A percentile compares a stretch with the other conserved stretches of the same genome.
These are phyloP conservation scores for Corythaixoides concolor DNA, from an alignment of 2,113 vertebrate species.

Conservation along the genomic window DNA sequence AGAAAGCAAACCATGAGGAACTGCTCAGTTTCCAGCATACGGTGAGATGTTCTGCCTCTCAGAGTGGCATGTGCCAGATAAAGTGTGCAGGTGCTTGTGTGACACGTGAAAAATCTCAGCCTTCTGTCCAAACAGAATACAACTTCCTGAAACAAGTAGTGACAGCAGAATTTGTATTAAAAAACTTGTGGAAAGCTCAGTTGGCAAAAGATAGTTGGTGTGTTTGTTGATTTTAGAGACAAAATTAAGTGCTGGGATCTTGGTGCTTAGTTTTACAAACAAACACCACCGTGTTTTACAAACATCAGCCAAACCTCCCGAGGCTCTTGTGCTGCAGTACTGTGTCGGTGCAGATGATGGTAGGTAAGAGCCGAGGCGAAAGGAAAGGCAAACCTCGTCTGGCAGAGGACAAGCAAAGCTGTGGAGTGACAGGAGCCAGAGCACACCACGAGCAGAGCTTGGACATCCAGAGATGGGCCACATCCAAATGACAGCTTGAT, in stretches of 20 bases:
- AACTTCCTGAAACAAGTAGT: background rate
- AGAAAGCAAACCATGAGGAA: background rate
- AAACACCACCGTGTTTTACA: background rate
- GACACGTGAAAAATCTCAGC: background rate
- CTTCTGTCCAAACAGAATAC: background rate
- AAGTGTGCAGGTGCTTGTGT: background rate
- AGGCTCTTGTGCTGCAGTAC: rapidly evolving
- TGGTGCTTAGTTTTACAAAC: background rate
- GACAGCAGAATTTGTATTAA: background rate
- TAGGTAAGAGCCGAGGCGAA: background rate
- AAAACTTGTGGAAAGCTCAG: background rate
- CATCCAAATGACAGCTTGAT: rapidly evolving
- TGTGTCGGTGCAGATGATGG: rapidly evolving
- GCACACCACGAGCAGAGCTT: background rate
- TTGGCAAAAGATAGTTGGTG: background rate
- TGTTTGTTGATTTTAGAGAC: background rate
- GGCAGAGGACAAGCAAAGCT: background rate
- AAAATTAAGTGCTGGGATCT: background rate
- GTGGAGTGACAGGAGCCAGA: background rate
- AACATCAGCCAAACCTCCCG: background rate
- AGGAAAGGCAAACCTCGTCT: background rate
- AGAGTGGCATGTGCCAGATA: background rate
- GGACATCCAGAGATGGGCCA: background rate
- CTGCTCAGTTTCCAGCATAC: background rate
- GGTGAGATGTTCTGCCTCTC: background rate